These are phyloP conservation scores for Coranthus polyacanthus DNA, from an alignment of 2,797 vertebrate species.

Conservation along the genomic window DNA sequence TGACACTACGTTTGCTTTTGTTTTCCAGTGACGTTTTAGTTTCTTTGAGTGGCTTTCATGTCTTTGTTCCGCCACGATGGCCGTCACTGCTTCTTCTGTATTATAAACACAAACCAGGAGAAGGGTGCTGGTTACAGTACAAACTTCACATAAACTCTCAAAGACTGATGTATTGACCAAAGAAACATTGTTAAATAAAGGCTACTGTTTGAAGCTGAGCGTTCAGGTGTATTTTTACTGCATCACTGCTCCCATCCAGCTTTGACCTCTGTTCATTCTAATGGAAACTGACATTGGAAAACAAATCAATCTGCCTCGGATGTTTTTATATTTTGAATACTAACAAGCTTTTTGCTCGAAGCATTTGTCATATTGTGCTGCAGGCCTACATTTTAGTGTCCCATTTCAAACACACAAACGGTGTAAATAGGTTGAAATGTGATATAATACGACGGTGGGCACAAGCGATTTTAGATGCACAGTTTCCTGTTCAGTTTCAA, in stretches of 20 bases:
- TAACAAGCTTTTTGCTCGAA: too few relatives aligned
- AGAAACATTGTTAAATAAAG: neutral
- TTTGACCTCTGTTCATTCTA: neutral
- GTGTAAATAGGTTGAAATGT: too few relatives aligned
- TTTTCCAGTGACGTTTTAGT: constrained; percentile 24
- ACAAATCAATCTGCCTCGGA: neutral
- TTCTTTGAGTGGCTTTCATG: constrained; percentile 2
- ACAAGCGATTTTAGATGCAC: neutral
- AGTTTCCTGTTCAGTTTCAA: neutral
- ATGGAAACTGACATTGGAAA: constrained; percentile 5
- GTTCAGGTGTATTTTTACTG: constrained; percentile 3
- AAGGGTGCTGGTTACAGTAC: constrained; percentile 31
- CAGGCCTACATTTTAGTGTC: too few relatives aligned
- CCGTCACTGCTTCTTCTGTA: constrained; percentile 21
- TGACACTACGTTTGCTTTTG: neutral
- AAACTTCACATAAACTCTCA: constrained; percentile 19
- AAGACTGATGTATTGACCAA: constrained; percentile 1
- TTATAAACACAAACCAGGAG: constrained; percentile 48
- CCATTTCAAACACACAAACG: too few relatives aligned
- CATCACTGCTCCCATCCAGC: neutral
- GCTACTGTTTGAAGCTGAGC: neutral
- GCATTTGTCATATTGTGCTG: too few relatives aligned
- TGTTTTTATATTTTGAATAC: too few relatives aligned
- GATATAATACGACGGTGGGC: too few relatives aligned
- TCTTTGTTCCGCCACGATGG: constrained; percentile 9